Percentiles rank a stretch among this genome's conserved stretches.
These are phyloP conservation scores for Pollicipes pollicipes DNA, from an alignment of 1,140 invertebrate genomes.

Conservation along the genomic window DNA sequence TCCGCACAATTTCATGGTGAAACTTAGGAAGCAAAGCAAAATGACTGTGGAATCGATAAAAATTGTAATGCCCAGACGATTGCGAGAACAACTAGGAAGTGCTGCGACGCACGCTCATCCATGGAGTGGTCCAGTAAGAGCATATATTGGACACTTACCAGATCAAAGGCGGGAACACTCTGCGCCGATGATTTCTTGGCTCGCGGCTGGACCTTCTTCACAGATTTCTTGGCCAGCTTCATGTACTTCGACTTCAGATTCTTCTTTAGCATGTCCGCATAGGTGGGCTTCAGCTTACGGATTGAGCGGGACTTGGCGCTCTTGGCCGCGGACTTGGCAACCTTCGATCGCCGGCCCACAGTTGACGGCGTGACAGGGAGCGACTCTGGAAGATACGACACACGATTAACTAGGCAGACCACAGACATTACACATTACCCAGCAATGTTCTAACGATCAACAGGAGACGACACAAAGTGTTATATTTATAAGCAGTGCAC, in stretches of 20 bases:
- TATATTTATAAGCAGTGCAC: too few species aligned
- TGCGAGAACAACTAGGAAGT: too few species aligned
- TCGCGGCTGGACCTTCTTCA: slow-evolving; percentile 2
- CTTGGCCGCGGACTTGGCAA: neutral
- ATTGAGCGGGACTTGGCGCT: neutral
- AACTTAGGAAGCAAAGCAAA: too few species aligned
- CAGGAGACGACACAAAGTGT: too few species aligned
- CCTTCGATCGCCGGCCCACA: neutral
- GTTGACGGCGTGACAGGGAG: neutral
- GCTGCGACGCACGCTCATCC: too few species aligned
- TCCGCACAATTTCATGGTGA: too few species aligned
- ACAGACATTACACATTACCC: neutral
- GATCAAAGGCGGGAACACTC: neutral
- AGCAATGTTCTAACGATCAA: too few species aligned
- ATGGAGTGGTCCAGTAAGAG: too few species aligned
- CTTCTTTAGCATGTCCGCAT: neutral
- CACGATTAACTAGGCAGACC: too few species aligned
- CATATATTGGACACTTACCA: neutral
- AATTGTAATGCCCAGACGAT: too few species aligned
- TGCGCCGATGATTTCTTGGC: neutral
- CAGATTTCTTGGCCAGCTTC: slow-evolving; percentile 2
- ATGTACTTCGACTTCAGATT: neutral
- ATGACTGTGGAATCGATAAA: too few species aligned
- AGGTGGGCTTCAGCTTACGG: neutral
- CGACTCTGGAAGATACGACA: too few species aligned